These are phyloP conservation scores for Euspilapteryx auroguttella DNA, from an alignment of 2,888 invertebrate species.

Conservation along the genomic window DNA sequence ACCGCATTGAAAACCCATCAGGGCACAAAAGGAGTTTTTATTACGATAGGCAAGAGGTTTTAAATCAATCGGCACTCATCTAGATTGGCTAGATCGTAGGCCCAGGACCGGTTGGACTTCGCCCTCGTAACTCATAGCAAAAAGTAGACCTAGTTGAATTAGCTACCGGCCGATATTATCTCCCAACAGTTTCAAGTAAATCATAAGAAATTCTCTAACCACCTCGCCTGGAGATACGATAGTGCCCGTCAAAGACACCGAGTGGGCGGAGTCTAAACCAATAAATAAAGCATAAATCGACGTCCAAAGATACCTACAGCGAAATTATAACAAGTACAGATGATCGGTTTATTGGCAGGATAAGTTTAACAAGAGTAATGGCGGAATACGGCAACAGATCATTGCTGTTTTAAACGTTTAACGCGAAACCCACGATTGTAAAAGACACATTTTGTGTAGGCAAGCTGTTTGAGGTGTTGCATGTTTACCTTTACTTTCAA, in stretches of 20 bases:
- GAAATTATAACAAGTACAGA: slow-evolving; percentile 4
- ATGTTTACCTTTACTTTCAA: too few relatives aligned
- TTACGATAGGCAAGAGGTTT: too few relatives aligned
- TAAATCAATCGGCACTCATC: too few relatives aligned
- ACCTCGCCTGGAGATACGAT: slow-evolving; percentile 8
- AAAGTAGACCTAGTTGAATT: slow-evolving; percentile 28
- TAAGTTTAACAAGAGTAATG: too few relatives aligned
- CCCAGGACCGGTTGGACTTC: slow-evolving; percentile 17
- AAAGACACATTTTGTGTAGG: too few relatives aligned
- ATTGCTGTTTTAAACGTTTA: too few relatives aligned
- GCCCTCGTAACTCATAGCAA: slow-evolving; percentile 19
- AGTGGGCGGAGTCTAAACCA: slow-evolving; percentile 7
- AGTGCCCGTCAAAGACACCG: slow-evolving; percentile 7
- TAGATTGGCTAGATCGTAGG: too few relatives aligned
- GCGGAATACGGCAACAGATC: too few relatives aligned
- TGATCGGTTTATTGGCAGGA: slow-evolving; percentile 3
- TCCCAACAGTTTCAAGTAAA: slow-evolving; percentile 19
- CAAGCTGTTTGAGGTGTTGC: too few relatives aligned
- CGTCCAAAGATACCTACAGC: neutral
- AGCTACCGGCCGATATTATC: slow-evolving; percentile 27
- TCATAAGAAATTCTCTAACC: slow-evolving; percentile 20
- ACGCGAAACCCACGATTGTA: too few relatives aligned
- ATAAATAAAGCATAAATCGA: slow-evolving; percentile 4
- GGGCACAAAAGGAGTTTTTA: too few relatives aligned
- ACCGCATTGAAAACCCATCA: too few relatives aligned